Evolutionary conservation across 2,888 invertebrate species (phyloP).

Genomic region (Coenonympha arcania): DNA sequence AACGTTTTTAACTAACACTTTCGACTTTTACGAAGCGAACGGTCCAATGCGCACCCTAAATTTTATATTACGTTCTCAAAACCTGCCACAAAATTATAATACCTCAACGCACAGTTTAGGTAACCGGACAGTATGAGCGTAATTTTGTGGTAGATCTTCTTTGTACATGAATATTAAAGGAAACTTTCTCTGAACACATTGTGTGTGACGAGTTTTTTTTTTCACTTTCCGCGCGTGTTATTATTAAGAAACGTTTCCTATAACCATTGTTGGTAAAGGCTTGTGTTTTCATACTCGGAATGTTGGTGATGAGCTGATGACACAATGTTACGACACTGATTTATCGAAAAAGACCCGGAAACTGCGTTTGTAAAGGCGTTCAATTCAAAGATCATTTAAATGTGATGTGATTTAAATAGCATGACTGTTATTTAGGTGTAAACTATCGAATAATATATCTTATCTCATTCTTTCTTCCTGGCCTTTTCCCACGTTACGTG

Average conservation of each 20-base stretch:
- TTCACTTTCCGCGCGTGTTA: conserved; percentile 34
- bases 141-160: conserved; percentile 17
- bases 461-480: too few species aligned
- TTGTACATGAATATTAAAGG: conserved; percentile 32
- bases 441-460: too few species aligned
- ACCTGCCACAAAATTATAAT: conserved; percentile 1
- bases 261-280: conserved; percentile 31
- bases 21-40: background rate
- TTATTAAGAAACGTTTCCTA: conserved; percentile 34
- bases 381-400: too few species aligned
- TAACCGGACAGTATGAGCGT: conserved; percentile 7
- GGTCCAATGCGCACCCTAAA: background rate
- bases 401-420: too few species aligned
- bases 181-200: conserved; percentile 45
- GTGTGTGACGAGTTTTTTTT: conserved; percentile 35
- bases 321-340: conserved; percentile 14
- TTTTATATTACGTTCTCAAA: background rate
- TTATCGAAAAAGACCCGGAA: conserved; percentile 19
- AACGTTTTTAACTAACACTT: background rate
- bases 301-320: conserved; percentile 4
- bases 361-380: too few species aligned
- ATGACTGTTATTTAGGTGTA: too few species aligned
- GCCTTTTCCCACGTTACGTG: too few species aligned
- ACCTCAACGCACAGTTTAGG: conserved; percentile 9
- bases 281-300: conserved; percentile 15